A percentile compares a stretch with the other conserved stretches of the same genome.
Evolutionary conservation across 2,113 vertebrate species (phyloP).

Genomic region (Bambusicola thoracicus): DNA sequence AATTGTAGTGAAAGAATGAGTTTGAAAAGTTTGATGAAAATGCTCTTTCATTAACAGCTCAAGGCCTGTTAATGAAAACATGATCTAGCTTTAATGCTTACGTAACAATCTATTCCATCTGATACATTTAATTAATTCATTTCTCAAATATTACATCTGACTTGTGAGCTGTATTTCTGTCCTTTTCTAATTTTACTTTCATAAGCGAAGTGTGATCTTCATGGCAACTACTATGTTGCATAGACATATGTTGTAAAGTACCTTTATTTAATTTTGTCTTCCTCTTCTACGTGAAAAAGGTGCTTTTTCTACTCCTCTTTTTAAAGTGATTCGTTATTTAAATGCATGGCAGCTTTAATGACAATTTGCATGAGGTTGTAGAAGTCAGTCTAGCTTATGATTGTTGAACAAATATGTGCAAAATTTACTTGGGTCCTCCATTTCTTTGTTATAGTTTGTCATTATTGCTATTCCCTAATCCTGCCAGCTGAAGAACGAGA

Average conservation of each 20-base stretch:
- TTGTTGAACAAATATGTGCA: background rate
- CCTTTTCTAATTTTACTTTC: background rate
- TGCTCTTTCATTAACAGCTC: no score
- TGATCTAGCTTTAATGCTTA: background rate
- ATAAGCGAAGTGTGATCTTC: background rate
- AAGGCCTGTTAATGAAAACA: background rate
- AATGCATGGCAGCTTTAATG: background rate
- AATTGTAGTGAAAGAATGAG: background rate
- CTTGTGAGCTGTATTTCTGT: background rate
- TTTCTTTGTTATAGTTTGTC: background rate
- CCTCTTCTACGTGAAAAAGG: background rate
- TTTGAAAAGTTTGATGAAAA: background rate
- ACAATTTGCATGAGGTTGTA: background rate
- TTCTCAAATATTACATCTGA: background rate
- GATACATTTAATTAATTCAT: background rate
- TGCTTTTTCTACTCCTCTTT: background rate
- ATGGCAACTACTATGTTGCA: background rate
- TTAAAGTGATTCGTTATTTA: background rate
- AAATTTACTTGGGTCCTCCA: conserved; percentile 3
- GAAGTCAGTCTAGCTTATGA: background rate
- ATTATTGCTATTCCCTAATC: conserved; percentile 14
- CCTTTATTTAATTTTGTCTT: background rate
- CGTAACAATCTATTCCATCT: background rate
- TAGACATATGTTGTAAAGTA: background rate
- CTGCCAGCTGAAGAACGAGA: conserved; percentile 10